Conservation (phyloP, 2,113 vertebrate genomes). For the Dasyurus viverrinus region DNA sequence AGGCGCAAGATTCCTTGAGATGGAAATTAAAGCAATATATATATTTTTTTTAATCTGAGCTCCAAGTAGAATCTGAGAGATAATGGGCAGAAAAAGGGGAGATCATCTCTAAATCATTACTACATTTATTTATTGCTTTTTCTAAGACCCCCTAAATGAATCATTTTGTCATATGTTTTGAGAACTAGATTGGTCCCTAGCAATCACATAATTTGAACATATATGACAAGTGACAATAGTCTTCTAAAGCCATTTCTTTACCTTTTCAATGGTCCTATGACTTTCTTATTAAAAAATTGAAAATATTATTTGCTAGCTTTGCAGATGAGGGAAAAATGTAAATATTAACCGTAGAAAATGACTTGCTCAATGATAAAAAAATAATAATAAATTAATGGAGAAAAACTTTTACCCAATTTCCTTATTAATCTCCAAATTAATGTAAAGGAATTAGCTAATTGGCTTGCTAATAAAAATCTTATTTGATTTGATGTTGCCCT, state of each 20-base stretch:
- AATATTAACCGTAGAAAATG: background rate
- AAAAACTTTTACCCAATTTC: background rate
- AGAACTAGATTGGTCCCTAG: background rate
- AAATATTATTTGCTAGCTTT: slow-evolving; percentile 34
- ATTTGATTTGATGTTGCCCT: background rate
- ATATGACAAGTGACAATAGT: slow-evolving; percentile 6
- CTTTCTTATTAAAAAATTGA: background rate
- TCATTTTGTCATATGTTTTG: background rate
- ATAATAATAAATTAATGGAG: background rate
- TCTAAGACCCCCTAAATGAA: background rate
- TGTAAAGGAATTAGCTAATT: background rate
- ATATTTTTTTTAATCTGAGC: background rate
- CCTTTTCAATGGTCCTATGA: background rate
- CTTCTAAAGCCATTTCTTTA: background rate
- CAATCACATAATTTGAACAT: background rate
- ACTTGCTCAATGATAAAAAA: background rate
- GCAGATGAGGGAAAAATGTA: background rate
- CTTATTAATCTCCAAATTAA: background rate
- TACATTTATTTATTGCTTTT: background rate
- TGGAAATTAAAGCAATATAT: background rate
- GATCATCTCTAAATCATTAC: background rate
- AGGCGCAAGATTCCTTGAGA: background rate
- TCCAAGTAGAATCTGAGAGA: background rate
- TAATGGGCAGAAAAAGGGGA: background rate
- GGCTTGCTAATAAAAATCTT: background rate